A percentile compares a stretch with the other conserved stretches of the same genome.
These are phyloP conservation scores for Sebastes kiyomatsui DNA, from an alignment of 2,797 vertebrate species.

Conservation along the genomic window DNA sequence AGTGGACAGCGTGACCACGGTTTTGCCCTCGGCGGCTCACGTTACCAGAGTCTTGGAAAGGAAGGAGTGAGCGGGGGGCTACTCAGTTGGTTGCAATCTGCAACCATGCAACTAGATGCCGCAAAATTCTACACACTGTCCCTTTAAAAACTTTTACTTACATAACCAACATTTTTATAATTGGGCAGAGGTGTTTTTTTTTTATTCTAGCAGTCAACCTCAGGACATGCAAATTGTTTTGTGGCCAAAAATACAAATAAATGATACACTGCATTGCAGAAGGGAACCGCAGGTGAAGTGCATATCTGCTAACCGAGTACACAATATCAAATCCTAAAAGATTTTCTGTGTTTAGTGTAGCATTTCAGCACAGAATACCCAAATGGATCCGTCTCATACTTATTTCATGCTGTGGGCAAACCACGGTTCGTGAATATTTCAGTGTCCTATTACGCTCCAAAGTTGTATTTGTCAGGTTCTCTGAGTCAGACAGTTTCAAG, in stretches of 20 bases:
- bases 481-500: conserved; percentile 49
- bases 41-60: neutral
- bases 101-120: neutral
- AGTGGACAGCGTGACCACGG: too few species aligned
- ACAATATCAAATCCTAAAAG: conserved; percentile 37
- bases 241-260: neutral
- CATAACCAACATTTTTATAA: neutral
- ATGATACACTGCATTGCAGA: neutral
- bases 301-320: conserved; percentile 2
- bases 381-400: conserved; percentile 53
- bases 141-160: neutral
- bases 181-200: neutral
- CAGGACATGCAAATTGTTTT: neutral
- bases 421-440: conserved; percentile 67
- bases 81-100: neutral
- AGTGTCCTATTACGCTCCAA: conserved; percentile 60
- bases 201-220: neutral
- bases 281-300: neutral
- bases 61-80: neutral
- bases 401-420: conserved; percentile 63
- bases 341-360: conserved; percentile 48
- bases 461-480: conserved; percentile 64
- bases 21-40: too few species aligned
- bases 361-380: conserved; percentile 54
- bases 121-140: neutral